Evolutionary conservation across 1,140 invertebrate species (phyloP), one percentile per base, ranked within the genome.

Genomic region (Bombus cullumanus): DNA sequence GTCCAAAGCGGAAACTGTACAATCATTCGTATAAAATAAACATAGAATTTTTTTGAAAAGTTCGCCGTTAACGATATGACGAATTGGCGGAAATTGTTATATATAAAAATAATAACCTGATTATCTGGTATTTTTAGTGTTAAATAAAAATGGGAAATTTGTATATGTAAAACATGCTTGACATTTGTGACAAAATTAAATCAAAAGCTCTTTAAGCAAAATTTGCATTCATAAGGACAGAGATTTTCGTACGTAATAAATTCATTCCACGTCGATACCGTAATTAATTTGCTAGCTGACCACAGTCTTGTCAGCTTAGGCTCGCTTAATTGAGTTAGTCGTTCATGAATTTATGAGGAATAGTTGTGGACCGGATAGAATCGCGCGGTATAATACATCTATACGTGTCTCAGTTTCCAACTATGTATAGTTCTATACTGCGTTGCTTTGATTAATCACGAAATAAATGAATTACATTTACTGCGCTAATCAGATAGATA

Each of bases 231-330:
- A 18, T n/a, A 53, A 64, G 43, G 10, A 28, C 28, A 18, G n/a
- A 66, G 8, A 66, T 66, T 18, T 66, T 66, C 62, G 12, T 62
- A 3, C 10, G 28, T 53, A 53, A 83, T 64, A 87, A 80, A 87
- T 83, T 88, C 80, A 80, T 84, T 79, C 64, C 43, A 83, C 81
- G 47, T 74, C 86, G 73, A 88, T 86, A 28, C 41, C n/a, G 53
- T 86, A 81, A 89, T 86, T 77, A 86, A 77, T 80, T 89, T 59
- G 78, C 41, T 76, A 53, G 28, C 81, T 1, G 37, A 12, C n/a
- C 31, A 15, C 25, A 37, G 25, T n/a, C 34, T 37, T 37, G 72
- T 28, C 59, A 28, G 39, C 41, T 81, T 41, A 62, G n/a, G 18
- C 18, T 28, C 43, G 5, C 22, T 69, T 84, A 78, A 84, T 73